A percentile compares a stretch with the other conserved stretches of the same genome.
Conservation (phyloP, 2,888 invertebrate species). For the Thera obeliscata region DNA sequence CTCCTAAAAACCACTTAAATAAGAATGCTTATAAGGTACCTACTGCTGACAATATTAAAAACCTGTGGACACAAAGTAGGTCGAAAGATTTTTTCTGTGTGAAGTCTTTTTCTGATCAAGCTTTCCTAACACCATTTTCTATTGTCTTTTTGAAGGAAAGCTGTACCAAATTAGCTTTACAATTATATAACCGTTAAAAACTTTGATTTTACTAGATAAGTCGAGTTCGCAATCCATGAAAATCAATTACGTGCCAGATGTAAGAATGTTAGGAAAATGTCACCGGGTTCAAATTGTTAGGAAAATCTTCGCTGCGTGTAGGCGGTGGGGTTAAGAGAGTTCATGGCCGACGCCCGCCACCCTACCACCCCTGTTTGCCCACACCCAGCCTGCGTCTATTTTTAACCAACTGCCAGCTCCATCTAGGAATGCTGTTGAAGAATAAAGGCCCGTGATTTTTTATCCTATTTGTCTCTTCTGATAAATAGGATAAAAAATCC, state of each 20-base stretch:
- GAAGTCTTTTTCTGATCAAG: too few species aligned
- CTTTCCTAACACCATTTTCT: too few species aligned
- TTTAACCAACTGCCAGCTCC: slow-evolving; percentile 53
- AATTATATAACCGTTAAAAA: background rate
- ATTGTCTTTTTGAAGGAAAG: background rate
- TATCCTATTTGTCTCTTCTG: background rate
- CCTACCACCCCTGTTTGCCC: slow-evolving; percentile 44
- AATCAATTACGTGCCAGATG: slow-evolving; percentile 3
- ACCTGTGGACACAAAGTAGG: too few species aligned
- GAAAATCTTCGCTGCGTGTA: slow-evolving; percentile 43
- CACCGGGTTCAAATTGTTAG: slow-evolving; percentile 36
- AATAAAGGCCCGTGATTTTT: background rate
- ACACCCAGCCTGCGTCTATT: slow-evolving; percentile 58
- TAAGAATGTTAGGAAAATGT: slow-evolving; percentile 26
- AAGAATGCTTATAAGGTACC: too few species aligned
- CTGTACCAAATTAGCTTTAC: background rate
- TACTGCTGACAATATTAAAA: too few species aligned
- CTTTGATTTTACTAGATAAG: background rate
- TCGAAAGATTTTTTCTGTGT: too few species aligned
- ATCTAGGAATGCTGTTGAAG: slow-evolving; percentile 14
- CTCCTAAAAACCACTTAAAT: too few species aligned
- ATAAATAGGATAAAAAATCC: too few species aligned
- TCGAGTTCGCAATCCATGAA: background rate
- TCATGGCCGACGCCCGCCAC: slow-evolving; percentile 66
- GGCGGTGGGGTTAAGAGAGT: slow-evolving; percentile 71